Evolutionary conservation across 2,113 vertebrate genomes (phyloP), one percentile per base, ranked within the genome.

Genomic region (Caretta caretta): DNA sequence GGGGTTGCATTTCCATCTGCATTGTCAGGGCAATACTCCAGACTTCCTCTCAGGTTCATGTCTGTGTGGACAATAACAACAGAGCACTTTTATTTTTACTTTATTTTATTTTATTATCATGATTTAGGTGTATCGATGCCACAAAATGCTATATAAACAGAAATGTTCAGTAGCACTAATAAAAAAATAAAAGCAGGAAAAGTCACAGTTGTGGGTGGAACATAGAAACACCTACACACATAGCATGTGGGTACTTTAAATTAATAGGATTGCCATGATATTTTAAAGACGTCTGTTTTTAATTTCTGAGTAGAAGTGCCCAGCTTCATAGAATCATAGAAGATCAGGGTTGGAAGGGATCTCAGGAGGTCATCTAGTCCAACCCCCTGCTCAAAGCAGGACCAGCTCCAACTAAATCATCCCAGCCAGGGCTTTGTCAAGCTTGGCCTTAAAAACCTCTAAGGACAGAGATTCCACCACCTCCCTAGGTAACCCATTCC

Each of bases 271-370:
- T 42, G 4, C 76, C 25, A 17, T 24, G 10, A 79, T 38, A 72
- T 65, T 89, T 86, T 83, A 48, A 87, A 93, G 46, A 2, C 31
- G 80, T 88, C 42, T 80, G 14, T 69, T 16, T 79, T 86, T 50
- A 54, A 17, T 24, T 8, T 46, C 78, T 80, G 3, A 35, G 2
- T 86, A 88, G 89, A 92, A 90, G 38, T 0, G 35, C 10, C 38
- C 38, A 79, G 5, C 19, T 95, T 53, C 79, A 20, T 2, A 88
- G n/a, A 54, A 54, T 54, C 53, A 54, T 54, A 54, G 19, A 54
- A 54, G 3, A 54, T 54, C 9, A 54, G 8, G 19, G 53, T 54
- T 54, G 53, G 20, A 54, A 53, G 53, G 9, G 3, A 54, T 20
- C 8, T 54, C 53, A 22, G 8, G 53, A 4, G 53, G 53, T 54